Evolutionary conservation across 2,797 vertebrate genomes (phyloP).

Genomic region (Sorex maritimensis): DNA sequence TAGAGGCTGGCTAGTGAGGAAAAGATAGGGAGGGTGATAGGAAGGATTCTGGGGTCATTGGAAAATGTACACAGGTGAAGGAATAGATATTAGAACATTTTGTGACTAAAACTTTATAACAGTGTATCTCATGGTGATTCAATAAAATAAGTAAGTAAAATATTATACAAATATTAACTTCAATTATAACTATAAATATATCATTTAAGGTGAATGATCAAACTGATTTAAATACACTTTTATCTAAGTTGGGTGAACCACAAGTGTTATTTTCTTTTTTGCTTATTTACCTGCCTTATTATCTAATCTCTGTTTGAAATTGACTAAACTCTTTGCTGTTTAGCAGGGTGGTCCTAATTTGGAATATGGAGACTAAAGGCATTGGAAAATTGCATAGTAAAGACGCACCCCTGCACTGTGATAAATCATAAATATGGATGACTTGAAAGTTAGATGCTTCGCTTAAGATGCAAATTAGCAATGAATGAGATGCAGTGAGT

Average conservation of each 20-base stretch:
- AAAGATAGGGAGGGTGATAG: no score
- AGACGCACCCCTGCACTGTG: slow-evolving; percentile 82
- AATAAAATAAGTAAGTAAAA: background rate
- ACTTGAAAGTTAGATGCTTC: slow-evolving; percentile 88
- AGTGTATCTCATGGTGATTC: no score
- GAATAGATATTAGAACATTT: no score
- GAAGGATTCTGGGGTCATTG: no score
- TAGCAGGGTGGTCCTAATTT: slow-evolving; percentile 86
- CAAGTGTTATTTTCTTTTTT: slow-evolving; percentile 79
- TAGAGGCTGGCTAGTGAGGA: no score
- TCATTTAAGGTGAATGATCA: slow-evolving; percentile 44
- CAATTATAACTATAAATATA: slow-evolving; percentile 55
- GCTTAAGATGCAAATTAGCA: slow-evolving; percentile 90
- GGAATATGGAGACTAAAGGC: slow-evolving; percentile 84
- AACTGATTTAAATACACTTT: slow-evolving; percentile 23
- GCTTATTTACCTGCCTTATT: slow-evolving; percentile 83
- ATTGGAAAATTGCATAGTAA: slow-evolving; percentile 89
- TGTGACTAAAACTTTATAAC: no score
- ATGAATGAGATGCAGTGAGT: slow-evolving; percentile 87
- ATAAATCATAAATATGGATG: slow-evolving; percentile 91
- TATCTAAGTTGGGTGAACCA: slow-evolving; percentile 59
- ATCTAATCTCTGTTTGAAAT: slow-evolving; percentile 86
- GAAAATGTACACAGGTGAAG: no score
- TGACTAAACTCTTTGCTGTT: slow-evolving; percentile 86
- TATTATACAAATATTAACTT: slow-evolving; percentile 40